phyloP scores from a whole-genome alignment of 2,888 invertebrate genomes.

The Euzetes globulus region DNA sequence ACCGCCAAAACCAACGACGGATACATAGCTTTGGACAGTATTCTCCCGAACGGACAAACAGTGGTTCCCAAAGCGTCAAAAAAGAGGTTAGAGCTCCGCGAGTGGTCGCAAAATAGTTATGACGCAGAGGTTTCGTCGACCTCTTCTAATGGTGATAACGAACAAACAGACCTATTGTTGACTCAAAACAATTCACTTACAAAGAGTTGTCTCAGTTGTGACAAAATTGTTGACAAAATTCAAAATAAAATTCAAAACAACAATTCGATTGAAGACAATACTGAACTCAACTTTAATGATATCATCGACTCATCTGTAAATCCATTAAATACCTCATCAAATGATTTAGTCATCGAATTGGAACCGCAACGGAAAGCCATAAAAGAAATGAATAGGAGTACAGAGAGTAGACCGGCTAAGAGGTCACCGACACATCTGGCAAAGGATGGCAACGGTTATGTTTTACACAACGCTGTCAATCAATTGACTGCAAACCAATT shows the following conservation, averaged over 20 bases:
- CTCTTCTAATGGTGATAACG: conserved; percentile 23
- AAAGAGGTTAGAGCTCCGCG: conserved; percentile 8
- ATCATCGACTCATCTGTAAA: background rate
- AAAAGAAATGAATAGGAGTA: background rate
- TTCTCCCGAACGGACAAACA: background rate
- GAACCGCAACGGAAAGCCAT: background rate
- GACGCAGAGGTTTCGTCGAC: conserved; percentile 27
- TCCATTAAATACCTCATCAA: conserved; percentile 1
- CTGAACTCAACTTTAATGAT: background rate
- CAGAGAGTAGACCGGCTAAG: background rate
- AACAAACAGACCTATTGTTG: background rate
- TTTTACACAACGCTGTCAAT: background rate
- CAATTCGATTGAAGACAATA: background rate
- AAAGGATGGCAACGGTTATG: conserved; percentile 16
- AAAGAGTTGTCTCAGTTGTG: background rate
- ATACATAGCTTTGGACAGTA: background rate
- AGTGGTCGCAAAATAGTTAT: conserved; percentile 18
- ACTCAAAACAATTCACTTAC: background rate
- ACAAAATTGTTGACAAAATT: conserved; percentile 23
- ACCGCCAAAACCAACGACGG: background rate
- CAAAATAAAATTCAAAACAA: conserved; percentile 26
- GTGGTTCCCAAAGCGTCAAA: background rate
- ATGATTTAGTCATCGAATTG: background rate
- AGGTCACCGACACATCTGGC: background rate
- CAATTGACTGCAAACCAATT: background rate